Base-by-base conservation (phyloP, 2,888 invertebrate genomes). In the Trissoscelio sp. region DNA sequence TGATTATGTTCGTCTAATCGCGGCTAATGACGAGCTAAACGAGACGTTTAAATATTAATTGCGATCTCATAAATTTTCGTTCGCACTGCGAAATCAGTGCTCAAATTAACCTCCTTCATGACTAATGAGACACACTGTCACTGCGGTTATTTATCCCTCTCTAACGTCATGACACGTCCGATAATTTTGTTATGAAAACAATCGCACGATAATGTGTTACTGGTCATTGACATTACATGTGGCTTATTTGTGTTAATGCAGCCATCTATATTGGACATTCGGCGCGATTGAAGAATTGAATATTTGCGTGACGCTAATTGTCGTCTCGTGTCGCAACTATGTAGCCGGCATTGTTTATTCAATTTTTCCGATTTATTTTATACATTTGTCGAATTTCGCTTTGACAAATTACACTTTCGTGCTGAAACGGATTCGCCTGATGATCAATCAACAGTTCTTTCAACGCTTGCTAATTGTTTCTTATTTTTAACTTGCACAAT, bases 151-250 rank as follows among this genome's bases (percentile, higher is more conserved):
- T 81, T 77, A 81, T 81, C 67, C 81, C 66, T 18, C 73, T 67
- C 53, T 55, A 77, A 77, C 42, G 67, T 81, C 81, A 72, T 46
- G 81, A 81, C 81, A 77, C 51, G 34, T 73, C 82, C 85, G 82
- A 86, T 85, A 87, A 87, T 88, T 87, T 85, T 82, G 83, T 83
- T 83, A 75, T 79, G 83, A 79, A 84, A 85, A 84, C 83, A 85
- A 84, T 83, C 79, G 72, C 66, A 66, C 66, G 83, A 85, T 84
- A 84, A 83, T 82, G 81, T 75, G 75, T 70, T 58, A 81, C 79
- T 81, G 81, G 79, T 77, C 79, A 81, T 79, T 83, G 83, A 83
- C 83, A 81, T 83, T 73, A 57, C 48, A 79, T 51, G 69, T 53
- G 57, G 64, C 28, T 80, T 81, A 60, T 73, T 78, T 83, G 66